Percentiles rank a stretch among this genome's conserved stretches.
These are phyloP conservation scores for Drosophila koepferae DNA, from an alignment of 2,888 invertebrate species.

Conservation along the genomic window DNA sequence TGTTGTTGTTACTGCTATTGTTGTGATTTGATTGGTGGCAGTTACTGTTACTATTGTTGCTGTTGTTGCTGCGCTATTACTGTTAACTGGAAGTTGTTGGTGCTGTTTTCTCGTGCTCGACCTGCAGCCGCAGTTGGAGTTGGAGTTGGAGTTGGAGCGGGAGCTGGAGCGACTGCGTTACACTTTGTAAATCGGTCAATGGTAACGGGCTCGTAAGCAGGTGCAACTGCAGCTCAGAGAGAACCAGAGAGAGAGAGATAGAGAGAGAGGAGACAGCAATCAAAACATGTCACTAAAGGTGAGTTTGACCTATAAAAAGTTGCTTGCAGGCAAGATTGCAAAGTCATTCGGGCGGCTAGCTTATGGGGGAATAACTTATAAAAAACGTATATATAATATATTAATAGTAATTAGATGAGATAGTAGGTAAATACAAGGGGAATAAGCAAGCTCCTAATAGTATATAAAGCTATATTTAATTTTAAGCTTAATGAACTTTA, in stretches of 20 bases:
- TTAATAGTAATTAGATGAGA: no score
- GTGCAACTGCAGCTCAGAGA: slow-evolving; percentile 60
- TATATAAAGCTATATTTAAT: no score
- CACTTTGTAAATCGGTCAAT: slow-evolving; percentile 73
- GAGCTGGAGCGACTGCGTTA: slow-evolving; percentile 46
- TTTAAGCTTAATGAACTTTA: no score
- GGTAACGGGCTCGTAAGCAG: slow-evolving; percentile 73
- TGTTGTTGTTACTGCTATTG: slow-evolving; percentile 34
- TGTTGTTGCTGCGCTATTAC: slow-evolving; percentile 41
- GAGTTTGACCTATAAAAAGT: slow-evolving; percentile 61
- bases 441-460: no score
- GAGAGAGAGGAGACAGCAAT: slow-evolving; percentile 26
- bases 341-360: slow-evolving; percentile 14
- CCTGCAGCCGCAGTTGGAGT: slow-evolving; percentile 6
- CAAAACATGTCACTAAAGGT: slow-evolving; percentile 74
- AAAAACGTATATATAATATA: not conserved
- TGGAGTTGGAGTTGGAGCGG: slow-evolving; percentile 21
- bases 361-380: not conserved
- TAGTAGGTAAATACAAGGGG: no score
- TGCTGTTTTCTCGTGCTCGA: slow-evolving; percentile 21
- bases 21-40: slow-evolving; percentile 60
- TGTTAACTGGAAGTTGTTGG: slow-evolving; percentile 52
- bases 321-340: slow-evolving; percentile 10
- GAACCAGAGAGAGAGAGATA: slow-evolving; percentile 13
- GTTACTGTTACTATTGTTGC: slow-evolving; percentile 41